These are phyloP conservation scores for Eclectus roratus DNA, from an alignment of 2,113 vertebrate genomes.

Conservation along the genomic window DNA sequence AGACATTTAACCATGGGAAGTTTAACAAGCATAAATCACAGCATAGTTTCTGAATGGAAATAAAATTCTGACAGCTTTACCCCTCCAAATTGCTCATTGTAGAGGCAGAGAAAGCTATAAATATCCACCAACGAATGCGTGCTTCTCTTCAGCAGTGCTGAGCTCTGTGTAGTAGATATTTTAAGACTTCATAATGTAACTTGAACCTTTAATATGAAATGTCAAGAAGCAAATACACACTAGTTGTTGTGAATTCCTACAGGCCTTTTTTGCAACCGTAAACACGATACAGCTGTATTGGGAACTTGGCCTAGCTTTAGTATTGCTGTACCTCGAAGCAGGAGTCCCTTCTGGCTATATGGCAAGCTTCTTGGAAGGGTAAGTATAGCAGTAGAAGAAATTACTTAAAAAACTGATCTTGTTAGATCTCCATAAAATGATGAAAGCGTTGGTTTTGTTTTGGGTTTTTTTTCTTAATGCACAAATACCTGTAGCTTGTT, in stretches of 20 bases:
- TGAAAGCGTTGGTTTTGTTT: background rate
- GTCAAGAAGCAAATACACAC: background rate
- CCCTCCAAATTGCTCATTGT: background rate
- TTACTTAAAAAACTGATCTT: background rate
- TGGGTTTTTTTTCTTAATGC: background rate
- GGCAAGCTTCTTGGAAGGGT: background rate
- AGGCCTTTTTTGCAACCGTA: background rate
- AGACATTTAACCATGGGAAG: background rate
- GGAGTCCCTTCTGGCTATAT: background rate
- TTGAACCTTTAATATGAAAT: background rate
- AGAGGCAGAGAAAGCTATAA: background rate
- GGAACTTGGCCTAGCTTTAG: background rate
- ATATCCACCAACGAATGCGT: background rate
- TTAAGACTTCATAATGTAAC: background rate
- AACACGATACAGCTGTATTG: background rate
- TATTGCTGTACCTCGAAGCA: background rate
- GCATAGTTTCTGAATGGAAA: background rate
- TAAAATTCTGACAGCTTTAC: background rate
- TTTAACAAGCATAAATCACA: background rate
- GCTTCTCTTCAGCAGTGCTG: background rate
- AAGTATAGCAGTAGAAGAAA: background rate
- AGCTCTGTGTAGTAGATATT: background rate
- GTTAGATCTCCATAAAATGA: background rate
- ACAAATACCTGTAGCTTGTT: background rate
- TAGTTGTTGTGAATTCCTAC: background rate